Base-by-base conservation (phyloP, 2,888 invertebrate species). In the Abscondita cerata region DNA sequence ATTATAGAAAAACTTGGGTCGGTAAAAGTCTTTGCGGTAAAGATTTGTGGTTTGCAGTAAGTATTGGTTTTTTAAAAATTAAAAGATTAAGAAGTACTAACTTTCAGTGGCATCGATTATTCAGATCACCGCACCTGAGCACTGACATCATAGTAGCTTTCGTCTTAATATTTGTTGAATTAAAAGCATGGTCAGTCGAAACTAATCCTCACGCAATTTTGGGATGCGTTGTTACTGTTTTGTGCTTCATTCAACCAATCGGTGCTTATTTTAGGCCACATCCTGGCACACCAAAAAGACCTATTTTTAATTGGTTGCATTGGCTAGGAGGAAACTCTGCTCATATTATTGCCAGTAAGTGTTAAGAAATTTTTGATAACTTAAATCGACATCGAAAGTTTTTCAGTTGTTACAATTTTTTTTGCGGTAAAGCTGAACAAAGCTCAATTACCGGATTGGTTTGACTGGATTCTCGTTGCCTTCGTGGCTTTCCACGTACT, bases 11-110 rank as follows among this genome's bases (percentile, higher is more conserved):
- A 76, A 95, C 95, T 0, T 96, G 95, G 95, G 90, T 92, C 33
- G 90, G 89, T 31, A 88, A 86, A 66, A 88, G 88, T 64, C 79
- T 92, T 2, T 93, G 91, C 68, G 94, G 94, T 66, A 94, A 94
- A 76, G 95, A 95, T 78, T 86, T 93, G 65, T 97, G 96, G 96
- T 96, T 97, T 81, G 92, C 91, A 70, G 95, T 95, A 84, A 88
- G 90, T 86, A 50, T 16, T 19, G 52, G 4, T 25, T 38, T 19
- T 46, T 1, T 15, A 4, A 41, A 44, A 34, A 15, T 15, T 20
- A 33, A n/a, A n/a, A n/a, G n/a, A 47, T 47, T 36, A 8, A 31
- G 9, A 15, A 19, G 31, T 77, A n/a, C n/a, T n/a, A n/a, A n/a
- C n/a, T n/a, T 71, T 50, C 81, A 95, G 95, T 91, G 91, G 87